phyloP scores from a whole-genome alignment of 1,140 invertebrate genomes.

The Lutraria rhynchaena region DNA sequence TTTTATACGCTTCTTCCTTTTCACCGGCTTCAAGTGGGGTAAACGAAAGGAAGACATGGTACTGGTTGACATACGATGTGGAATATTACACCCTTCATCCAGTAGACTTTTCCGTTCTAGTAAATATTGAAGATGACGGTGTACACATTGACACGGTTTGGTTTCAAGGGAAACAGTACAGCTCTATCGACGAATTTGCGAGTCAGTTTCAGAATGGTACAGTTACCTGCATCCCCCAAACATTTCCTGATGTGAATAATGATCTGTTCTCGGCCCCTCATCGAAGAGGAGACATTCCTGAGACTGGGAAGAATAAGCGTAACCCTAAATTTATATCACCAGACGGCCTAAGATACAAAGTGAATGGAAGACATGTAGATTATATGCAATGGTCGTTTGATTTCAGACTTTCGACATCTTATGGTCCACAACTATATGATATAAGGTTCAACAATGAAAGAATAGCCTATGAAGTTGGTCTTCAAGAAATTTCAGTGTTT shows the following conservation, averaged over 20 bases:
- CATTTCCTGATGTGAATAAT: slow-evolving; percentile 26
- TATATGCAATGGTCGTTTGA: slow-evolving; percentile 73
- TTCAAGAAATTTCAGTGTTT: slow-evolving; percentile 72
- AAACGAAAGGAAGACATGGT: slow-evolving; percentile 64
- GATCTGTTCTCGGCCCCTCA: slow-evolving; percentile 21
- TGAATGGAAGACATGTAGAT: slow-evolving; percentile 60
- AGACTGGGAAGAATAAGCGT: slow-evolving; percentile 45
- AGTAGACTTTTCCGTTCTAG: slow-evolving; percentile 67
- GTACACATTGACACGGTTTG: slow-evolving; percentile 64
- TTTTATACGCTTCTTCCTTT: slow-evolving; percentile 58
- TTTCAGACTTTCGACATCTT: slow-evolving; percentile 61
- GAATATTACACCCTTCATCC: slow-evolving; percentile 66
- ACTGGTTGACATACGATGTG: slow-evolving; percentile 59
- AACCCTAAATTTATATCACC: slow-evolving; percentile 62
- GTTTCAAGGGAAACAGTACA: slow-evolving; percentile 65
- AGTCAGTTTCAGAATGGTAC: slow-evolving; percentile 45
- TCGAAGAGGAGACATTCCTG: slow-evolving; percentile 23
- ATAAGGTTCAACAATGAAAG: slow-evolving; percentile 61
- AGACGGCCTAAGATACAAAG: slow-evolving; percentile 64
- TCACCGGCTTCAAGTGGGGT: slow-evolving; percentile 55
- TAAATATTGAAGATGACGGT: slow-evolving; percentile 53
- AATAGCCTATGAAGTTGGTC: slow-evolving; percentile 74
- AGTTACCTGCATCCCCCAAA: slow-evolving; percentile 20
- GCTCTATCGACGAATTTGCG: slow-evolving; percentile 53
- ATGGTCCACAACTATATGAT: slow-evolving; percentile 69